Base-by-base conservation (phyloP, 2,113 vertebrate genomes). In the Sceloporus tristichus region DNA sequence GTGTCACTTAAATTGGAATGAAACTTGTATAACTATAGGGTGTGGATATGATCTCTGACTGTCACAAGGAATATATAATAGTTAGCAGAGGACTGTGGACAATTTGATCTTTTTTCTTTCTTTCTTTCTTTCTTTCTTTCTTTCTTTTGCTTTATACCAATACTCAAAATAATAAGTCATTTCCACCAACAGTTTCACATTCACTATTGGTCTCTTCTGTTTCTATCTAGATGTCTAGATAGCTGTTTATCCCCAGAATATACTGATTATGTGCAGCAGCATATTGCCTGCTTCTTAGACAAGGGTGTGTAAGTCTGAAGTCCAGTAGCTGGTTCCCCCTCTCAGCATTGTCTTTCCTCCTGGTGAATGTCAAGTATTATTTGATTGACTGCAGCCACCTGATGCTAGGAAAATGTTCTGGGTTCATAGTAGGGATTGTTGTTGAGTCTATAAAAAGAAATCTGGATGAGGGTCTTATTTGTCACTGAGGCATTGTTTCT, bases 351-450 rank as follows among this genome's bases (percentile, higher is more conserved):
- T 96, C 95, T 97, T 96, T 95, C 94, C 94, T 97, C 93, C 93
- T 94, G 93, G 92, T 85, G 89, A 93, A 91, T 73, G 66, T 93
- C 90, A 85, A 93, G 86, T 91, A 91, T 87, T 91, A 85, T 95
- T 96, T 97, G 97, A 97, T 97, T 97, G 97, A 97, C 97, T 97
- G 96, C 94, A 95, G 95, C 96, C 97, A 97, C 97, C 97, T 97
- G 97, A 97, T 97, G 97, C 97, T 95, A 94, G 96, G 96, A 96
- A 97, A 96, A 95, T 93, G 94, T 93, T 91, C 94, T 92, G 94
- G 92, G 95, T 95, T 97, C 96, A 96, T 96, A 92, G 87, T 96
- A 95, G 95, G 94, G 95, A 97, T 96, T 97, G 95, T 94, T 97
- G 91, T 93, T 97, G 90, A 93, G 95, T 97, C 97, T 97, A 97